These are phyloP conservation scores for Cheirogaleus medius DNA, from an alignment of 2,113 vertebrate species.

Conservation along the genomic window DNA sequence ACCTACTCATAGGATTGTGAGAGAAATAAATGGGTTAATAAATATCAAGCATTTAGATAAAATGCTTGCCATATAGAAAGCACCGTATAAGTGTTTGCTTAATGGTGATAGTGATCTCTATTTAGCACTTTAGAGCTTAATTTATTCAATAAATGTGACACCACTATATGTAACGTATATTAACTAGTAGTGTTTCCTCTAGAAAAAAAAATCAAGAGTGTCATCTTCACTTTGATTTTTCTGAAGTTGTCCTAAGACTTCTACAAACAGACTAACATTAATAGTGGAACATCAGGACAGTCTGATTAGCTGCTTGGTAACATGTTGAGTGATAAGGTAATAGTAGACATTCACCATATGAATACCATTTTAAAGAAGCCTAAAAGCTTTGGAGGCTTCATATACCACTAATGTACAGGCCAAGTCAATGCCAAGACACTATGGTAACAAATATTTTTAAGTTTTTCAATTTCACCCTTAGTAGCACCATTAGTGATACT, in stretches of 20 bases:
- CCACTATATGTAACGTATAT: not conserved
- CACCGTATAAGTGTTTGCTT: not conserved
- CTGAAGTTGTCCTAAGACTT: not conserved
- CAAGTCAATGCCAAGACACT: not conserved
- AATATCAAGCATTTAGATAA: not conserved
- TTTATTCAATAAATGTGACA: slow-evolving; percentile 52
- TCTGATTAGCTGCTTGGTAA: not conserved
- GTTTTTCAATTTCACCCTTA: not conserved
- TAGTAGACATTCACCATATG: not conserved
- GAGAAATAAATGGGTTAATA: not conserved
- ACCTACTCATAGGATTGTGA: not conserved
- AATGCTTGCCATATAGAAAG: not conserved
- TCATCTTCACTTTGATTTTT: not conserved
- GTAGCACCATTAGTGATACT: not conserved
- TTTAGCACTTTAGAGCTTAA: slow-evolving; percentile 55
- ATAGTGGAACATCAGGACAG: not conserved
- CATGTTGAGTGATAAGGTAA: not conserved
- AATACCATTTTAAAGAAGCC: not conserved
- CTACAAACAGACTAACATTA: not conserved
- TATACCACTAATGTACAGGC: not conserved
- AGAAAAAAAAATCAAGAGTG: not conserved
- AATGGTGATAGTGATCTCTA: not conserved
- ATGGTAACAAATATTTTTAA: not conserved
- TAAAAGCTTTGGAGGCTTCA: not conserved
- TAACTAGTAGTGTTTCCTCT: slow-evolving; percentile 46